Base-by-base conservation (phyloP, 2,888 invertebrate species). In the Drosophila sordidapex region DNA sequence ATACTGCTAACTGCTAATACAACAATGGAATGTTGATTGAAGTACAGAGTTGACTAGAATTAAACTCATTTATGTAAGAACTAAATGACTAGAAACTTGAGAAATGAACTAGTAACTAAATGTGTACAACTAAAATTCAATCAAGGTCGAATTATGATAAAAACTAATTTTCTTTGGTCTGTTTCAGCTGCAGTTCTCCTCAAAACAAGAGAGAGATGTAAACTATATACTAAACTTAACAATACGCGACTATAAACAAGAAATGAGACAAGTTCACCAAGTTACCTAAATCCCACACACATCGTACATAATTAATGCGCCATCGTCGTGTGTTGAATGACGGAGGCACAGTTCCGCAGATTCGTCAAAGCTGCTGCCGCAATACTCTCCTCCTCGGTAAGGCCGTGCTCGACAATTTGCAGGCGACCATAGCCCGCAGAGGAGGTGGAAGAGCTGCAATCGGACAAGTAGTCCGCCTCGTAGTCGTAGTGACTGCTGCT, bases 321-420 rank as follows among this genome's bases (percentile, higher is more conserved):
- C 76, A 93, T 90, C 48, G 93, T 93, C 48, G 93, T 93, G 81
- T 93, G 93, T 75, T 93, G 93, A 63, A 93, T 93, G 78, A 93
- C 93, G n/a, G 93, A 93, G 56, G 93, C 92, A 69, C 93, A 93
- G 79, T 93, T 92, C 29, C 93, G 84, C 29, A 93, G 75, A 80
- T 93, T 93, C 4, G 93, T 93, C 43, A 93, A 73, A 5, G 93
- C 93, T 7, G 93, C 91, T 1, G 93, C 93, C 1, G 93, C 93
- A 65, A 93, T 93, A 80, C 93, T 93, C 76, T 93, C 93, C 81
- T 93, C 93, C 74, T 93, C 93, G 18, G 93, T 93, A 18, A 93
- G 87, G 4, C 91, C 91, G 21, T 87, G 83, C 69, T 93, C 93
- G 36, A 93, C 91, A 11, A 93, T 92, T 75, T 92, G 91, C 53